phyloP scores from a whole-genome alignment of 2,888 invertebrate genomes.

The Nephrotoma flavescens region DNA sequence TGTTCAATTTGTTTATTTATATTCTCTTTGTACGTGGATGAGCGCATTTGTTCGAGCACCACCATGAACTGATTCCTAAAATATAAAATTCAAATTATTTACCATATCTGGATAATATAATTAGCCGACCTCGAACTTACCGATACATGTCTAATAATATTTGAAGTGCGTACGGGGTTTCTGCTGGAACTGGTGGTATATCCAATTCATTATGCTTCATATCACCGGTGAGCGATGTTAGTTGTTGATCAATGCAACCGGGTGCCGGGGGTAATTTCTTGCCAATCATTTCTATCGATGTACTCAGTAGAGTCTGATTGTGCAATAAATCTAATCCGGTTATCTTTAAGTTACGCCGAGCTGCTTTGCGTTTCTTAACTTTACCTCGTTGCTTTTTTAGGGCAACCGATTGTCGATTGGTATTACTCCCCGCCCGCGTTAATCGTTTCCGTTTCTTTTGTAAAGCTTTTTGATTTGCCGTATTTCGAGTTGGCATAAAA shows the following conservation, averaged over 20 bases:
- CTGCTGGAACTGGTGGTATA: slow-evolving; percentile 61
- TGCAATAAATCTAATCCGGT: slow-evolving; percentile 78
- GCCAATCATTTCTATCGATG: slow-evolving; percentile 55
- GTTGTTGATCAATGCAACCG: slow-evolving; percentile 81
- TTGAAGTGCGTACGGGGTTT: slow-evolving; percentile 74
- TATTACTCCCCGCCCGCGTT: slow-evolving; percentile 21
- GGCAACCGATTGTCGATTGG: slow-evolving; percentile 13
- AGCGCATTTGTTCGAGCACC: slow-evolving; percentile 71
- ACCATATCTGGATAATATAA: slow-evolving; percentile 13
- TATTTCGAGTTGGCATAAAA: slow-evolving; percentile 17
- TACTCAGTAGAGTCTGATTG: slow-evolving; percentile 76
- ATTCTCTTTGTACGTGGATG: slow-evolving; percentile 54
- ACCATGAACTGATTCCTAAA: slow-evolving; percentile 65
- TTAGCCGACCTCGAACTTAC: not conserved
- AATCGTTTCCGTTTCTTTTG: slow-evolving; percentile 31
- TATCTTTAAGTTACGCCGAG: slow-evolving; percentile 57
- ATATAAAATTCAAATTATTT: not conserved
- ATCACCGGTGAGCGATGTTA: slow-evolving; percentile 59
- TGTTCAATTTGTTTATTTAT: slow-evolving; percentile 63
- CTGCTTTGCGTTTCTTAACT: slow-evolving; percentile 48
- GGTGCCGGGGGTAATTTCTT: slow-evolving; percentile 74
- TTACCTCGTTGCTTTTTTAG: slow-evolving; percentile 34
- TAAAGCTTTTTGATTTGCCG: slow-evolving; percentile 16
- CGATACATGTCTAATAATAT: slow-evolving; percentile 67
- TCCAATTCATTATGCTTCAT: slow-evolving; percentile 69